These are phyloP conservation scores for Papilio dardanus DNA, from an alignment of 1,140 invertebrate genomes.

Conservation along the genomic window DNA sequence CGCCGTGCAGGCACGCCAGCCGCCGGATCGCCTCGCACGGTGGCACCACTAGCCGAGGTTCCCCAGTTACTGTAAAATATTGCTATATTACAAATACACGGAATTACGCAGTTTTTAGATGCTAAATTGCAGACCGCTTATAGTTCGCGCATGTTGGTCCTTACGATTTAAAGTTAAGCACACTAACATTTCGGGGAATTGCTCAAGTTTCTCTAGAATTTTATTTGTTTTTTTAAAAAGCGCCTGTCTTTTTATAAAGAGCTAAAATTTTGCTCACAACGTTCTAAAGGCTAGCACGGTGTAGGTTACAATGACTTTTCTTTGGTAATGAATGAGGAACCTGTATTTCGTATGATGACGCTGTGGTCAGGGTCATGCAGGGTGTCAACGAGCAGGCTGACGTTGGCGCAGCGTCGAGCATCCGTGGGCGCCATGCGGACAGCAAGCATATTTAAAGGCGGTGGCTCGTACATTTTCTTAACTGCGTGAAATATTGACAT, in stretches of 20 bases:
- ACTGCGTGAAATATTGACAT: conserved; percentile 52
- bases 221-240: too few relatives aligned
- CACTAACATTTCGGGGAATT: background rate
- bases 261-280: background rate
- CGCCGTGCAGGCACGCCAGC: conserved; percentile 69
- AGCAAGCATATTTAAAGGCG: conserved; percentile 65
- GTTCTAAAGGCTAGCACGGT: too few relatives aligned
- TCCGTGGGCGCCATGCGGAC: conserved; percentile 58
- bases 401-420: conserved; percentile 53
- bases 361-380: conserved; percentile 50
- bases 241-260: background rate
- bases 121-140: background rate
- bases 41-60: conserved; percentile 60
- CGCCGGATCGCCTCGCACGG: conserved; percentile 71
- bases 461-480: conserved; percentile 54
- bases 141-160: background rate
- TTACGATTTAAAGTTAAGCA: background rate
- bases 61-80: conserved; percentile 55
- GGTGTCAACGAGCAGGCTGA: conserved; percentile 61
- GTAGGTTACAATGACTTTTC: background rate
- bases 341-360: conserved; percentile 59
- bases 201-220: background rate
- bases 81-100: background rate
- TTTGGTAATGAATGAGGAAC: conserved; percentile 40
- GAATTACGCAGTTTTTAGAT: too few relatives aligned